Evolutionary conservation across 1,140 invertebrate genomes (phyloP).

Genomic region (Lordiphosa clarofinis): DNA sequence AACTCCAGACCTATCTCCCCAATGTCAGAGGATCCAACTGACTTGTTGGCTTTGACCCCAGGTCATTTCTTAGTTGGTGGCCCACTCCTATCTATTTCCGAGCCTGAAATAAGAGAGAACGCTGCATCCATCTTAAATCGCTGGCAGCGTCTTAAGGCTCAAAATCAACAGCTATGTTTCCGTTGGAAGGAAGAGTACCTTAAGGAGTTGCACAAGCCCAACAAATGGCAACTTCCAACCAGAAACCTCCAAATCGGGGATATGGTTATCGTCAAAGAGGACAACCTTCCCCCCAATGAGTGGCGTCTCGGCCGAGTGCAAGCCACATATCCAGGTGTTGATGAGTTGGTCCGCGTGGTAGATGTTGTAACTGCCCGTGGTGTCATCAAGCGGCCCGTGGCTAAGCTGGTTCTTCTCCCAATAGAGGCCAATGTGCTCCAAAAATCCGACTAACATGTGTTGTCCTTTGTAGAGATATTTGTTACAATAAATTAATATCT

Average conservation of each 20-base stretch:
- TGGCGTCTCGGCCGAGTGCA: neutral
- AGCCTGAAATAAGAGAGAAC: conserved; percentile 7
- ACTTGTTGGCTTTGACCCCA: neutral
- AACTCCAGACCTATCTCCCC: conserved; percentile 10
- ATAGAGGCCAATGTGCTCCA: neutral
- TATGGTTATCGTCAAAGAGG: neutral
- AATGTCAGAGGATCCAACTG: conserved; percentile 6
- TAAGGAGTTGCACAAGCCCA: conserved; percentile 6
- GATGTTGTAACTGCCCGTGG: no score
- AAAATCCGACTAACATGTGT: neutral
- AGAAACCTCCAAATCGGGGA: conserved; percentile 3
- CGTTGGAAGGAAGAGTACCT: conserved; percentile 20
- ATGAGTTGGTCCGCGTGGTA: no score
- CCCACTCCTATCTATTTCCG: neutral
- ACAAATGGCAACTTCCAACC: neutral
- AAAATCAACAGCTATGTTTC: conserved; percentile 9
- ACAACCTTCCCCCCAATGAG: neutral
- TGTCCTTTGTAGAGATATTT: neutral
- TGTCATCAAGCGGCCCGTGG: neutral
- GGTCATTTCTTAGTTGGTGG: conserved; percentile 3
- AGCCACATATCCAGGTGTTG: neutral
- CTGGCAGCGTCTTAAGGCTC: conserved; percentile 12
- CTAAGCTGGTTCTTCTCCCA: neutral
- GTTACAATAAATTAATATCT: neutral
- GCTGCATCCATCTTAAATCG: conserved; percentile 14